A percentile compares a stretch with the other conserved stretches of the same genome.
Conservation (phyloP, 2,797 vertebrate species). For the Takifugu ocellatus region DNA sequence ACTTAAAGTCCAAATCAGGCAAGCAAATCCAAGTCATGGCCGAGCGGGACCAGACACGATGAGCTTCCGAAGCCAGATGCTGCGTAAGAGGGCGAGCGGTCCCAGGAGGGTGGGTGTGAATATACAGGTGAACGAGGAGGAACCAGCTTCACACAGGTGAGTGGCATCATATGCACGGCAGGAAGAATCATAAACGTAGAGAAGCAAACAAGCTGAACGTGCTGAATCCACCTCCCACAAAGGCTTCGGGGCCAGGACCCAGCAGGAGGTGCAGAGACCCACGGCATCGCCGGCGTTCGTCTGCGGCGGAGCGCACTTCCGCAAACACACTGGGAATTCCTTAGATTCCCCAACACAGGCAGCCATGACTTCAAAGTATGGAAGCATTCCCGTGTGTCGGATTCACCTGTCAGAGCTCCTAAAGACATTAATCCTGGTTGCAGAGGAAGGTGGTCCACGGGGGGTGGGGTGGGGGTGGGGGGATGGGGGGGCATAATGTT, state of each 20-base stretch:
- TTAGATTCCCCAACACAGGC: conserved; percentile 32
- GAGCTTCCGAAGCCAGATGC: no score
- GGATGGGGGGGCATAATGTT: conserved; percentile 27
- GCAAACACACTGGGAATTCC: conserved; percentile 51
- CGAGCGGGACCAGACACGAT: no score
- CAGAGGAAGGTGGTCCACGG: conserved; percentile 47
- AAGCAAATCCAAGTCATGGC: no score
- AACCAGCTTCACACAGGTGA: no score
- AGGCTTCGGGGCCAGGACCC: conserved; percentile 28
- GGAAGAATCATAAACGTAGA: no score
- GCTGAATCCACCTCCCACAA: conserved; percentile 29
- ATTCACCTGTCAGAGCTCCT: conserved; percentile 56
- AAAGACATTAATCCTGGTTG: conserved; percentile 46
- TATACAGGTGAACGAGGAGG: no score
- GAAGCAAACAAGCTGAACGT: conserved; percentile 15
- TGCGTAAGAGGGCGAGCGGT: no score
- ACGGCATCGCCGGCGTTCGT: conserved; percentile 20
- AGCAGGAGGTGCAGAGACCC: conserved; percentile 38
- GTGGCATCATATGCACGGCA: no score
- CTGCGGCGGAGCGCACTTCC: conserved; percentile 27
- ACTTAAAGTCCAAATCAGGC: no score
- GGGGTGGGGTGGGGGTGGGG: neutral
- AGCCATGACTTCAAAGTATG: conserved; percentile 46
- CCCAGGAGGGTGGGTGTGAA: no score
- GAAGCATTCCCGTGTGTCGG: conserved; percentile 53